phyloP scores from a whole-genome alignment of 2,113 vertebrate genomes.

The Callocephalon fimbriatum region DNA sequence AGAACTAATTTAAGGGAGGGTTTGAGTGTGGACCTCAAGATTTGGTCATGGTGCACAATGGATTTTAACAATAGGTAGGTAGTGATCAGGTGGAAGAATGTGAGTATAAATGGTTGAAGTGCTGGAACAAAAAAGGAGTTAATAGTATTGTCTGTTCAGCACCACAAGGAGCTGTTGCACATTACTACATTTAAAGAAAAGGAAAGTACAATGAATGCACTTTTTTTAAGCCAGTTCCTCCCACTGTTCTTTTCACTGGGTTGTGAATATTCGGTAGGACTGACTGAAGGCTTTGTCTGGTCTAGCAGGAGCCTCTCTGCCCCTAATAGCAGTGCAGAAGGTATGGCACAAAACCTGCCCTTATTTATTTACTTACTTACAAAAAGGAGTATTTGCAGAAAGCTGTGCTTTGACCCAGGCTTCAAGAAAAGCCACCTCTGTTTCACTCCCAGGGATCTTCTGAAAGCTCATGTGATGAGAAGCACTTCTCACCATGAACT shows the following conservation, averaged over 20 bases:
- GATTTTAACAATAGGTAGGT: conserved; percentile 14
- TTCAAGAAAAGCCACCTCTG: conserved; percentile 10
- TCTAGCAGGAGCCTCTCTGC: conserved; percentile 1
- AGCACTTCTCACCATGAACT: neutral
- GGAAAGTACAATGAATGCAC: neutral
- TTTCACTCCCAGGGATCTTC: neutral
- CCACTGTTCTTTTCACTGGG: conserved; percentile 57
- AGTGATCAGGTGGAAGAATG: conserved; percentile 14
- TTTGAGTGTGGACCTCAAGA: neutral
- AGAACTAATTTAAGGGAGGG: neutral
- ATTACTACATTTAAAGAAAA: conserved; percentile 24
- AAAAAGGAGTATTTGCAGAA: conserved; percentile 25
- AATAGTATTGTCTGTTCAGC: neutral
- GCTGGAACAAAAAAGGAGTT: neutral
- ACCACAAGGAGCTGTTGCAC: neutral
- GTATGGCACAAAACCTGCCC: neutral
- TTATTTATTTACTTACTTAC: neutral
- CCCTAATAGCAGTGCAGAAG: conserved; percentile 1
- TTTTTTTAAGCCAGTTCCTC: conserved; percentile 47
- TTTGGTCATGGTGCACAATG: neutral
- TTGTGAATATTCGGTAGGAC: conserved; percentile 26
- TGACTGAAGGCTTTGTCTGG: conserved; percentile 25
- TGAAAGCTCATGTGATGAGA: neutral
- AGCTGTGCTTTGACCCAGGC: neutral
- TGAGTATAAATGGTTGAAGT: neutral